Conservation (phyloP, 2,113 vertebrate genomes). For the Indri indri region DNA sequence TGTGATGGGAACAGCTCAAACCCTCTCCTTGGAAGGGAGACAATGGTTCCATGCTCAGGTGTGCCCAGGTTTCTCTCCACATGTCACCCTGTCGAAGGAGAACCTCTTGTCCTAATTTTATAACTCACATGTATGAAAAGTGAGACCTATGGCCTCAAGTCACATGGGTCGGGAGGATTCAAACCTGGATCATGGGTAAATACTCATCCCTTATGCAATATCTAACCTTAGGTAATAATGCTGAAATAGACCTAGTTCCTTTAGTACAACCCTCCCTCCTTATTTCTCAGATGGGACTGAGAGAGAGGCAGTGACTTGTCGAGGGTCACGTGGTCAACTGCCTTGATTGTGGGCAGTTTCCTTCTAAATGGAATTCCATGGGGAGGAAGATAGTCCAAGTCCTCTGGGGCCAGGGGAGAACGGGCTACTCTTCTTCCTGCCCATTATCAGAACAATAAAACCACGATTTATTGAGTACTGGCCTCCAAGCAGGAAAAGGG, state of each 20-base stretch:
- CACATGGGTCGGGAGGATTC: background rate
- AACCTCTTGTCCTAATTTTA: background rate
- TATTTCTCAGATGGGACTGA: background rate
- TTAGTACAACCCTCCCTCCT: accelerated
- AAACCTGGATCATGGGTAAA: background rate
- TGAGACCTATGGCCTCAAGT: background rate
- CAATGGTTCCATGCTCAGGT: background rate
- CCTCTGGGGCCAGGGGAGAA: background rate
- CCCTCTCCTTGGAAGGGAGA: background rate
- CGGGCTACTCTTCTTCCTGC: background rate
- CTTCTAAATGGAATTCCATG: background rate
- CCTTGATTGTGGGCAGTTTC: background rate
- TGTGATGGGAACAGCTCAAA: background rate
- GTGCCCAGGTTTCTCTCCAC: background rate
- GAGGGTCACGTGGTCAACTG: background rate
- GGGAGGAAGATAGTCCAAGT: background rate
- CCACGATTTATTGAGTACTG: background rate
- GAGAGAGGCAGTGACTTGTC: background rate
- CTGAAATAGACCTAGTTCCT: background rate
- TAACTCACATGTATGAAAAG: background rate
- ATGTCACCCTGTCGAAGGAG: background rate
- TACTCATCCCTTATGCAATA: accelerated
- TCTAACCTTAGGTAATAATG: accelerated
- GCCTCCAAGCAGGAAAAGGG: background rate
- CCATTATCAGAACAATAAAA: background rate